phyloP scores from a whole-genome alignment of 1,140 invertebrate species.

The Nilaparvata lugens region DNA sequence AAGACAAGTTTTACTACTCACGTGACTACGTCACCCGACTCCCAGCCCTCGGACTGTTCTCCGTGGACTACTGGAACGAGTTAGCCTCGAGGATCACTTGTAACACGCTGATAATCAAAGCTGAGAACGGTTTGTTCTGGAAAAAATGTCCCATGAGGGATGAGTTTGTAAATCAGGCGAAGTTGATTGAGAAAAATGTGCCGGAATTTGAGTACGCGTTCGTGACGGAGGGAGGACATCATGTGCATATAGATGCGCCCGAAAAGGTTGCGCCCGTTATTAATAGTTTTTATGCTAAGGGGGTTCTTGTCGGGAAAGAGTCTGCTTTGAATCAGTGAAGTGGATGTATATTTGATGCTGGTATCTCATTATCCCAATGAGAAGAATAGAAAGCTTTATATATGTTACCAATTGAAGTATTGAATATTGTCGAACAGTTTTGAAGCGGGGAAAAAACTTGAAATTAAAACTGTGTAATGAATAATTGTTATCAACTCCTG shows the following conservation, averaged over 20 bases:
- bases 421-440: no score
- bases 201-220: constrained; percentile 50
- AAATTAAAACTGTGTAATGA: no score
- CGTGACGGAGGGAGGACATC: constrained; percentile 64
- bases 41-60: constrained; percentile 16
- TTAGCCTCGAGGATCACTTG: constrained; percentile 18
- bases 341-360: no score
- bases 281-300: constrained; percentile 19
- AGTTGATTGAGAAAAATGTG: constrained; percentile 30
- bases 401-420: no score
- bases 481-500: no score
- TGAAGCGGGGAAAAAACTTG: no score
- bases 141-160: constrained; percentile 1
- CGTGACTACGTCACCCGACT: constrained; percentile 55
- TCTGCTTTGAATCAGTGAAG: no score
- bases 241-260: constrained; percentile 69
- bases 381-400: no score
- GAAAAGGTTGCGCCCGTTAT: constrained; percentile 54
- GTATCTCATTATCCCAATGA: no score
- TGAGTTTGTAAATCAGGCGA: constrained; percentile 4
- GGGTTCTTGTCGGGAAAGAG: no score
- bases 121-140: constrained; percentile 10
- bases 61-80: constrained; percentile 23
- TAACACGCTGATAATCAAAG: constrained; percentile 10
- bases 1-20: constrained; percentile 47